phyloP scores from a whole-genome alignment of 2,113 vertebrate genomes.

The Anguilla japonica region DNA sequence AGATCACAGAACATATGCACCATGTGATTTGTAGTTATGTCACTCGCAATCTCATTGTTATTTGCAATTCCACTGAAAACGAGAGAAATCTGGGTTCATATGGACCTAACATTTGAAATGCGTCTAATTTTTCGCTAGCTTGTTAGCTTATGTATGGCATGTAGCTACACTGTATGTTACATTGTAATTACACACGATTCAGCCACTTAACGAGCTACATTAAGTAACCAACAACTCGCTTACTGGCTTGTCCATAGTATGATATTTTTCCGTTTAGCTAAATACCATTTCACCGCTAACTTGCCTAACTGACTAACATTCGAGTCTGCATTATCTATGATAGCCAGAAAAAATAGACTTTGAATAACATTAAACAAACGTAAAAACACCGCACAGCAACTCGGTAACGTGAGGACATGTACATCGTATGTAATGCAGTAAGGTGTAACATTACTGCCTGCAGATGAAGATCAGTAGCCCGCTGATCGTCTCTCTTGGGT shows the following conservation, averaged over 20 bases:
- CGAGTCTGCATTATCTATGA: too few relatives aligned
- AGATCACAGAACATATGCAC: neutral
- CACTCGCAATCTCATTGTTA: neutral
- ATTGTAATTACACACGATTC: neutral
- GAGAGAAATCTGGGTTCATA: neutral
- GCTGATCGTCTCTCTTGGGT: neutral
- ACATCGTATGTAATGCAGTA: neutral
- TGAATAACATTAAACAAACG: neutral
- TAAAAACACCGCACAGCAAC: neutral
- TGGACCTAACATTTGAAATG: neutral
- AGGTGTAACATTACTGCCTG: neutral
- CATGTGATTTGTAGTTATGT: neutral
- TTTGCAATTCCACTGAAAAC: neutral
- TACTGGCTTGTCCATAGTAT: too few relatives aligned
- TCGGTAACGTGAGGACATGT: neutral
- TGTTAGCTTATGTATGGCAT: neutral
- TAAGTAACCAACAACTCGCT: too few relatives aligned
- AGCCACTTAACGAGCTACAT: neutral
- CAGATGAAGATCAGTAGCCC: neutral
- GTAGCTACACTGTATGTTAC: neutral
- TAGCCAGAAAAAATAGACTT: neutral
- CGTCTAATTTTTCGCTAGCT: neutral
- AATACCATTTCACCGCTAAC: too few relatives aligned
- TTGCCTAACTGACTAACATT: too few relatives aligned
- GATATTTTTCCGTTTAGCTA: too few relatives aligned